Percentiles rank a stretch among this genome's conserved stretches.
Conservation (phyloP, 2,888 invertebrate species). For the Habroteleia sp. region DNA sequence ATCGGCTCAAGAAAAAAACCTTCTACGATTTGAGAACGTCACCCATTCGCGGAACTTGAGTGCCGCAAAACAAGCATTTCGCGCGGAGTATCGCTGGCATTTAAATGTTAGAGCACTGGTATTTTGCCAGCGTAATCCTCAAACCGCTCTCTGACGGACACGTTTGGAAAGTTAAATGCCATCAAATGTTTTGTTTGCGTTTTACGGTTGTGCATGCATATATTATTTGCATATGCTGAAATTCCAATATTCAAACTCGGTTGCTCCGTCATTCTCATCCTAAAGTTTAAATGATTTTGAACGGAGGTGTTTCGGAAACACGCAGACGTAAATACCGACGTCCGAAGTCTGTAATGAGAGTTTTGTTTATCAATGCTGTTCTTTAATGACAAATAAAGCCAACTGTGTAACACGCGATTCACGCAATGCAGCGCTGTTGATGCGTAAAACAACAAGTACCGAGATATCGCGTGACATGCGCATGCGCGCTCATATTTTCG, state of each 20-base stretch:
- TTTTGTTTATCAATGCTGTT: too few relatives aligned
- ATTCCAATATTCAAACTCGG: too few relatives aligned
- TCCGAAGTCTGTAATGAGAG: too few relatives aligned
- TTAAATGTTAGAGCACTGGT: conserved; percentile 78
- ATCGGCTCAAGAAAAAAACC: conserved; percentile 6
- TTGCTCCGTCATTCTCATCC: too few relatives aligned
- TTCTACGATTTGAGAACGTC: conserved; percentile 15
- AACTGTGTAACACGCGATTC: too few relatives aligned
- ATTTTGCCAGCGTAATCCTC: conserved; percentile 73
- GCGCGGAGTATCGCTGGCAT: conserved; percentile 74
- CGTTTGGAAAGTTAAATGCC: conserved; percentile 80
- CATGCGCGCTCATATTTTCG: conserved; percentile 2
- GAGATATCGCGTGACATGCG: conserved; percentile 2
- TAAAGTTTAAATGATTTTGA: too few relatives aligned
- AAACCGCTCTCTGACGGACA: conserved; percentile 67
- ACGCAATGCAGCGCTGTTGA: conserved; percentile 27
- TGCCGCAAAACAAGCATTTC: conserved; percentile 49
- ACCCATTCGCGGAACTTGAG: conserved; percentile 32
- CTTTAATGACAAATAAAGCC: too few relatives aligned
- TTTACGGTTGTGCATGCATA: conserved; percentile 51
- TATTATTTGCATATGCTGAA: conserved; percentile 48
- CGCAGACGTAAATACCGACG: too few relatives aligned
- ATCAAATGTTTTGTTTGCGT: conserved; percentile 67
- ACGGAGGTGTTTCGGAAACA: too few relatives aligned
- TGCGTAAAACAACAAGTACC: conserved; percentile 35